phyloP scores from a whole-genome alignment of 1,140 invertebrate genomes.

The Glossosoma conforme region DNA sequence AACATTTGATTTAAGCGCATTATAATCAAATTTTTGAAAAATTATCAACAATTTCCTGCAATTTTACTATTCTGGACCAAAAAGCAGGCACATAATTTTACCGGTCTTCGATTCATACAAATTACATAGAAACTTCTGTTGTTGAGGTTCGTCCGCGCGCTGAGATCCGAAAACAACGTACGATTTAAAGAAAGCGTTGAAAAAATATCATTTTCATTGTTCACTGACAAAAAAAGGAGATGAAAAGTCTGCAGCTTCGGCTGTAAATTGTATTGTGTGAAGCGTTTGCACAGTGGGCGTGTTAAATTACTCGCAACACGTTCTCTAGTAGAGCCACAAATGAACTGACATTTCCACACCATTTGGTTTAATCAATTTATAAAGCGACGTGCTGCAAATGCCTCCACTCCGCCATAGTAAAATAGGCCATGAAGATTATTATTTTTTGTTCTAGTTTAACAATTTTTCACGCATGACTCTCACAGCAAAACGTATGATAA shows the following conservation, averaged over 20 bases:
- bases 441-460: neutral
- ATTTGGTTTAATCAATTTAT: conserved; percentile 26
- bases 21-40: no score
- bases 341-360: conserved; percentile 25
- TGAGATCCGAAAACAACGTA: no score
- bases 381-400: conserved; percentile 21
- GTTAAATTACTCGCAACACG: conserved; percentile 3
- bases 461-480: neutral
- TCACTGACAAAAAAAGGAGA: neutral
- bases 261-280: neutral
- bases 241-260: no score
- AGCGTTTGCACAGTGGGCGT: neutral
- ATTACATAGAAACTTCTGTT: no score
- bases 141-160: no score
- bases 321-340: conserved; percentile 11
- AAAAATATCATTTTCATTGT: no score
- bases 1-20: no score
- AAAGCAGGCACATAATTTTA: no score
- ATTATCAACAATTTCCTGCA: no score
- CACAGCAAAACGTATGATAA: neutral
- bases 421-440: neutral
- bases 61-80: no score
- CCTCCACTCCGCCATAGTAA: neutral
- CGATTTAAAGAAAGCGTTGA: no score
- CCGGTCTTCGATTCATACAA: no score